These are phyloP conservation scores for Tarsius wallacei DNA, from an alignment of 2,797 vertebrate species.

Conservation along the genomic window DNA sequence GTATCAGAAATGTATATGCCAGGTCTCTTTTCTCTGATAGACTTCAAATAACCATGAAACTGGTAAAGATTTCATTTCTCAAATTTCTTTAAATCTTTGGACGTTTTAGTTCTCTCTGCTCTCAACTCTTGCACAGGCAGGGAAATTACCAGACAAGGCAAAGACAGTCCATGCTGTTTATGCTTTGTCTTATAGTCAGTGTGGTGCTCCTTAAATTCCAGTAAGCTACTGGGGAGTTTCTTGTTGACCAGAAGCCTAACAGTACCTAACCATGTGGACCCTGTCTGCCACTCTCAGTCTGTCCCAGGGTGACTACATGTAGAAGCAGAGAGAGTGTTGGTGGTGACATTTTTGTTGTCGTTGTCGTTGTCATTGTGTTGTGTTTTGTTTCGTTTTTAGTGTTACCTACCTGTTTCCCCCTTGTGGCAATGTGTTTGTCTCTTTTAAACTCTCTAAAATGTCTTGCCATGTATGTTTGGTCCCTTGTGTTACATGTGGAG, in stretches of 20 bases:
- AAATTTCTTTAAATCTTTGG: conserved; percentile 34
- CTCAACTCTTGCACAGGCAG: conserved; percentile 35
- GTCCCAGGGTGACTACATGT: not conserved
- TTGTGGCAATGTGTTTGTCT: not conserved
- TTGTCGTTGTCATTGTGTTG: not conserved
- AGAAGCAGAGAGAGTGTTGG: not conserved
- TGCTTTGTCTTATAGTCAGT: conserved; percentile 18
- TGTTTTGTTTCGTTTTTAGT: conserved; percentile 48
- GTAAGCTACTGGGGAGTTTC: not conserved
- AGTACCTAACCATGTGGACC: not conserved
- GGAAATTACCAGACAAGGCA: conserved; percentile 38
- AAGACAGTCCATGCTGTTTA: not conserved
- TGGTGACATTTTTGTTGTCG: not conserved
- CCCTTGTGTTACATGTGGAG: conserved; percentile 61
- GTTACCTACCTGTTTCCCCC: conserved; percentile 71
- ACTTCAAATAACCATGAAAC: conserved; percentile 54
- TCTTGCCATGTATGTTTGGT: conserved; percentile 68
- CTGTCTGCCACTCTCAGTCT: not conserved
- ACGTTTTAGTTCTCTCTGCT: conserved; percentile 37
- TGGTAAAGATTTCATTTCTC: conserved; percentile 56
- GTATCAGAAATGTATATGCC: conserved; percentile 75
- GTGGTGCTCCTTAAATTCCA: not conserved
- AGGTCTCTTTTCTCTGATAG: conserved; percentile 76
- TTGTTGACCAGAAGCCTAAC: conserved; percentile 19
- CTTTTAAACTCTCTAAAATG: conserved; percentile 32